Evolutionary conservation across 2,888 invertebrate genomes (phyloP).

Genomic region (Petrolisthes manimaculis): DNA sequence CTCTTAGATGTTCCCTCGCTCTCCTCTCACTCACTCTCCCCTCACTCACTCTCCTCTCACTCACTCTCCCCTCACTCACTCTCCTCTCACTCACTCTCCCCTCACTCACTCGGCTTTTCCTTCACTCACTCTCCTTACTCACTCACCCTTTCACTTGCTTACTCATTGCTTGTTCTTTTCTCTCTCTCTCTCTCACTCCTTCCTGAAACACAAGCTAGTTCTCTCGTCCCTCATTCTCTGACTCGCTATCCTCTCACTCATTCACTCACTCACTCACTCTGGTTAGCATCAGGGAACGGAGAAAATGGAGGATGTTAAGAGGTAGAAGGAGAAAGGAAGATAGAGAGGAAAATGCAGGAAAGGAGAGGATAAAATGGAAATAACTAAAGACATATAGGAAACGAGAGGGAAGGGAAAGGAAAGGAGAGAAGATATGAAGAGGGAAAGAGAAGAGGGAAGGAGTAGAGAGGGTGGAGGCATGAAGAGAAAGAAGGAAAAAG

Average conservation of each 20-base stretch:
- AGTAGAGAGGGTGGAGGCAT: background rate
- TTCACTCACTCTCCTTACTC: background rate
- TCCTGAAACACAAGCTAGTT: background rate
- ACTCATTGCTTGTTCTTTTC: background rate
- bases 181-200: slow-evolving; percentile 1
- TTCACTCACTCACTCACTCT: background rate
- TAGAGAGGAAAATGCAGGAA: background rate
- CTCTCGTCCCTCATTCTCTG: background rate
- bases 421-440: background rate
- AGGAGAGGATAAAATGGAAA: too few species aligned
- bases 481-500: background rate
- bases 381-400: background rate
- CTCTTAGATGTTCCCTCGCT: slow-evolving; percentile 33
- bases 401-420: too few species aligned
- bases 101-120: background rate
- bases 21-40: background rate
- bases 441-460: background rate
- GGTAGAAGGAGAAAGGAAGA: too few species aligned
- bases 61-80: background rate
- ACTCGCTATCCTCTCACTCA: background rate
- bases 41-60: background rate
- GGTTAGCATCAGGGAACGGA: slow-evolving; percentile 3
- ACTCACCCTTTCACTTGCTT: background rate
- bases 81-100: background rate
- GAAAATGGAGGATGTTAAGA: background rate